Percentiles rank a stretch among this genome's conserved stretches.
phyloP scores from a whole-genome alignment of 1,140 invertebrate genomes.

The Pseudomyrmex concolor region DNA sequence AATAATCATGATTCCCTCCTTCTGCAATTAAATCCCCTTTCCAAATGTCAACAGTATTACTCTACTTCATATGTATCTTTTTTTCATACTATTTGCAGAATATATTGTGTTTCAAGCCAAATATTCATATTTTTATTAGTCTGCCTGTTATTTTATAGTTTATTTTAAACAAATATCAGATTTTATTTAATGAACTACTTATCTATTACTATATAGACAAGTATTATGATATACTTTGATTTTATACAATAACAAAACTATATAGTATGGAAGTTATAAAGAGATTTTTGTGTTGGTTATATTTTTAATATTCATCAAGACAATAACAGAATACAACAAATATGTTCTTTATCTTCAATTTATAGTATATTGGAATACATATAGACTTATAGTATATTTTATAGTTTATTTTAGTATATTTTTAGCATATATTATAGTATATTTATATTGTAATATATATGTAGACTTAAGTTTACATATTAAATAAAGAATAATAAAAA shows the following conservation, averaged over 20 bases:
- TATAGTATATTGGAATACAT: not conserved
- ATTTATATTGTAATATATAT: too few species aligned
- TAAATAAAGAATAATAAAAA: too few species aligned
- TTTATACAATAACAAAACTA: conserved; percentile 59
- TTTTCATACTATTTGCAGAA: not conserved
- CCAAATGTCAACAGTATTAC: not conserved
- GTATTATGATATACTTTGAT: conserved; percentile 69
- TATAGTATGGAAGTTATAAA: conserved; percentile 42
- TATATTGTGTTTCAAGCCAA: not conserved
- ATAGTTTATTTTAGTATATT: not conserved
- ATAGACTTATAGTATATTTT: not conserved
- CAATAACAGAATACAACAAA: conserved; percentile 50
- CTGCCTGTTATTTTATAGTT: not conserved
- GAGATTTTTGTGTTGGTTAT: too few species aligned
- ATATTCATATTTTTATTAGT: not conserved
- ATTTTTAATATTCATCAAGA: conserved; percentile 20
- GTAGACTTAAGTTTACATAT: too few species aligned
- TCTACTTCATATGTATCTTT: not conserved
- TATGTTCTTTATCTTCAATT: not conserved
- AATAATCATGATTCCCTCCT: conserved; percentile 2
- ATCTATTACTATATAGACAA: conserved; percentile 18
- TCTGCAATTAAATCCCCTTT: not conserved
- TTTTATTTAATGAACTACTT: conserved; percentile 54
- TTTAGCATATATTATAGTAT: too few species aligned
- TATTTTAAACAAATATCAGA: conserved; percentile 10